Conservation (phyloP, 2,797 vertebrate genomes). For the Borostomias antarcticus region DNA sequence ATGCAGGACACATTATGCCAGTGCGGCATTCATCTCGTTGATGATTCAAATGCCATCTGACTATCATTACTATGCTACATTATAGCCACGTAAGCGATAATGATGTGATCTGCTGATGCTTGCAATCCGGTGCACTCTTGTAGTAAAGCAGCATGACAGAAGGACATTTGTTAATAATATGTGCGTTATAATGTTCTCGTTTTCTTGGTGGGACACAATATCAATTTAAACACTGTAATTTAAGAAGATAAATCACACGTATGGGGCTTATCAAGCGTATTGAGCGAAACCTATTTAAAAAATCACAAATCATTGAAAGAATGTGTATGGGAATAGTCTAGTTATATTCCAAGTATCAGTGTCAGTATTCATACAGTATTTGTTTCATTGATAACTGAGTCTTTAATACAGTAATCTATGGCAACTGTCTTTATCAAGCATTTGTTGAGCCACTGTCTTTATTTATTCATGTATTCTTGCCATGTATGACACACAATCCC, state of each 20-base stretch:
- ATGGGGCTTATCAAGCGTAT: no score
- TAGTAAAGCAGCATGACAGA: conserved; percentile 8
- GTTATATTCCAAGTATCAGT: not conserved
- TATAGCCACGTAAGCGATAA: conserved; percentile 24
- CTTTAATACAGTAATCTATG: conserved; percentile 36
- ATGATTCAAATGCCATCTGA: conserved; percentile 12
- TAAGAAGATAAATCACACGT: not conserved
- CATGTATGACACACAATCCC: not conserved
- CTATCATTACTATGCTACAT: conserved; percentile 22
- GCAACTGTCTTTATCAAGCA: conserved; percentile 15
- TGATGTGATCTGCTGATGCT: conserved; percentile 32
- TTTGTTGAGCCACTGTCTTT: no score
- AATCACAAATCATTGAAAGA: not conserved
- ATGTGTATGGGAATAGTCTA: not conserved
- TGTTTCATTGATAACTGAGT: conserved; percentile 27
- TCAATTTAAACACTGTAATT: no score
- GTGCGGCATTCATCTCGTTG: not conserved
- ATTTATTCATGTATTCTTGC: no score
- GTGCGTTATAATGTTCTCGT: not conserved
- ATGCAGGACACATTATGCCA: not conserved
- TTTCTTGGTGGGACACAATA: not conserved
- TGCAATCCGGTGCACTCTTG: conserved; percentile 4
- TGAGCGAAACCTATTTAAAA: no score
- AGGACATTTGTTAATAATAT: no score
- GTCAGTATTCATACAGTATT: conserved; percentile 17